Conservation (phyloP, 2,113 vertebrate genomes). For the Mus spicilegus region DNA sequence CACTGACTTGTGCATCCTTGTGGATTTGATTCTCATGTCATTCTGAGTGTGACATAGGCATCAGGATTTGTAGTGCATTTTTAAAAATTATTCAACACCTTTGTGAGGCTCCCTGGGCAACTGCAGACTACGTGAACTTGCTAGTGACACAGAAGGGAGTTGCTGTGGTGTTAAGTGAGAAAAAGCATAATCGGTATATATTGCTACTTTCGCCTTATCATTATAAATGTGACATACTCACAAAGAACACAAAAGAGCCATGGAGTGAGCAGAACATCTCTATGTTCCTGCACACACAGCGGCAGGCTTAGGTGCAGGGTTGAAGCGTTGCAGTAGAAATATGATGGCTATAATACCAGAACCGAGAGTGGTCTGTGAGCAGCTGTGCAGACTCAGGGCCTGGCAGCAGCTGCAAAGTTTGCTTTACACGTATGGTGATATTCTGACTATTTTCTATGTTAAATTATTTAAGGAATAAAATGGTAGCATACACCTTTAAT, state of each 20-base stretch:
- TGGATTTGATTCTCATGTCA: not conserved
- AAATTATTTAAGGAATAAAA: not conserved
- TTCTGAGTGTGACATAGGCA: not conserved
- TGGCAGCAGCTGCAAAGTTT: not conserved
- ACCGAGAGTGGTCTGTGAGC: not conserved
- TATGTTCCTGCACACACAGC: rapidly evolving
- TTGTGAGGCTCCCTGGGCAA: not conserved
- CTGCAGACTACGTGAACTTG: not conserved
- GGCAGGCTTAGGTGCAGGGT: not conserved
- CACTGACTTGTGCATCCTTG: not conserved
- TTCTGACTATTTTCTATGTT: not conserved
- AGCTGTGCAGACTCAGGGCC: not conserved
- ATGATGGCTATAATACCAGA: not conserved
- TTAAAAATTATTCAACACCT: not conserved
- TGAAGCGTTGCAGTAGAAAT: not conserved
- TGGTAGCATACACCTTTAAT: not conserved
- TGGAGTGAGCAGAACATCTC: rapidly evolving
- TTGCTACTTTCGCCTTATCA: rapidly evolving
- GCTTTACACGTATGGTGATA: not conserved
- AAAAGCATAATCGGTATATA: not conserved
- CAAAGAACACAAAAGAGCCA: rapidly evolving
- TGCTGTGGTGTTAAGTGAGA: not conserved
- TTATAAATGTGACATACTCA: rapidly evolving
- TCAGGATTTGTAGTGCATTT: not conserved
- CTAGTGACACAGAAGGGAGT: not conserved